phyloP scores from a whole-genome alignment of 1,140 invertebrate genomes.

The Drosophila sulfurigaster region DNA sequence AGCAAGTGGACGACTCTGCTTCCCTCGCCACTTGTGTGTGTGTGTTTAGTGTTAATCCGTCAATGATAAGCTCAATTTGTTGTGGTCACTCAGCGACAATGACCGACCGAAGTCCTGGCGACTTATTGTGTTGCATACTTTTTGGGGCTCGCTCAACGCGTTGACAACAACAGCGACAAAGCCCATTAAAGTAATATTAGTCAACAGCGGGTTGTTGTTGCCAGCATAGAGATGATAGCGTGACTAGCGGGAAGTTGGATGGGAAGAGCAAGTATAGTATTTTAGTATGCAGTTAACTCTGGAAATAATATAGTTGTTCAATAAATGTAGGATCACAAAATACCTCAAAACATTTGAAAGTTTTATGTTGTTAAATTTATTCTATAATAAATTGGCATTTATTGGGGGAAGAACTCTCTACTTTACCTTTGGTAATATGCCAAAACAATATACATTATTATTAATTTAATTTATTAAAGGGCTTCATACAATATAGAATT shows the following conservation, averaged over 20 bases:
- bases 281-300: too few relatives aligned
- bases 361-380: too few relatives aligned
- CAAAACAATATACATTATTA: too few relatives aligned
- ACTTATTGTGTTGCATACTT: slow-evolving; percentile 56
- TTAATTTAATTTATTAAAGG: too few relatives aligned
- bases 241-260: slow-evolving; percentile 1
- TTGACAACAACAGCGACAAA: slow-evolving; percentile 27
- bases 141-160: slow-evolving; percentile 10
- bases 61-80: slow-evolving; percentile 84
- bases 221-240: slow-evolving; percentile 46
- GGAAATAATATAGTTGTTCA: too few relatives aligned
- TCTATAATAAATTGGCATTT: too few relatives aligned
- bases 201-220: slow-evolving; percentile 33
- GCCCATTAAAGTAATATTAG: slow-evolving; percentile 75
- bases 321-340: too few relatives aligned
- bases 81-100: slow-evolving; percentile 81
- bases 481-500: too few relatives aligned
- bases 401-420: too few relatives aligned
- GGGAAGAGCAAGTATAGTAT: too few relatives aligned
- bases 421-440: too few relatives aligned
- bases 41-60: slow-evolving; percentile 83
- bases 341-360: too few relatives aligned
- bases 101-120: slow-evolving; percentile 26
- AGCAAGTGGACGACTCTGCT: slow-evolving; percentile 58
- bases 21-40: slow-evolving; percentile 20